Evolutionary conservation across 2,113 vertebrate species (phyloP), one percentile per base, ranked within the genome.

Genomic region (Prunella himalayana): DNA sequence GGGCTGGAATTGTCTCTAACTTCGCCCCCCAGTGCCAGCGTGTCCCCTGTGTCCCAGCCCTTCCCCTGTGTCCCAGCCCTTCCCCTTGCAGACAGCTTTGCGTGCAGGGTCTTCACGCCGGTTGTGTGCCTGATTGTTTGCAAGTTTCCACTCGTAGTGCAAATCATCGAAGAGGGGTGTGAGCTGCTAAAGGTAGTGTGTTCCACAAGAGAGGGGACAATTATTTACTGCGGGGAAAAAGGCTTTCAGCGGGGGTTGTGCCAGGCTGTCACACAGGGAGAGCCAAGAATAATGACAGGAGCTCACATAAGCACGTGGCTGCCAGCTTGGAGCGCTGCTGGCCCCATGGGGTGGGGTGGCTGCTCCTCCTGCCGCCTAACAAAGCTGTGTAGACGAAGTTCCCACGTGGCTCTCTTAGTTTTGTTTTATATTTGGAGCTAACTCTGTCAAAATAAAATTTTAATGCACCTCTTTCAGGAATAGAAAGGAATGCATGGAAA

Each of bases 181-280:
- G 64, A 47, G 25, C 73, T 0, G 5, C 54, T 21, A 1, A 27
- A 49, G 37, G 53, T 11, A 31, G 71, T 4, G 1, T 27, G 21
- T 59, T 21, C 28, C 1, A 1, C 5, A 1, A 4, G 45, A 25
- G 50, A 9, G n/a, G 39, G 59, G 19, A 9, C 9, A 15, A 6
- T 15, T 16, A 5, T 21, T 30, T 24, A 9, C 25, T 31, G 41
- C 14, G 6, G 19, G 47, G 13, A 68, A 8, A 42, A 5, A 5
- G 6, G 3, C 6, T 3, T 20, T 57, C 8, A 6, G 19, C 3
- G 6, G 10, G 15, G 4, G 0, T 15, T 39, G 15, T 64, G 59
- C 20, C 23, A 0, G 75, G 39, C 66, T 61, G 1, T 45, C 33
- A 1, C 8, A 8, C 24, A 1, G 60, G 16, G 17, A 41, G 17